Percentiles rank a stretch among this genome's conserved stretches.
Evolutionary conservation across 2,797 vertebrate species (phyloP).

Genomic region (Brotula barbata): DNA sequence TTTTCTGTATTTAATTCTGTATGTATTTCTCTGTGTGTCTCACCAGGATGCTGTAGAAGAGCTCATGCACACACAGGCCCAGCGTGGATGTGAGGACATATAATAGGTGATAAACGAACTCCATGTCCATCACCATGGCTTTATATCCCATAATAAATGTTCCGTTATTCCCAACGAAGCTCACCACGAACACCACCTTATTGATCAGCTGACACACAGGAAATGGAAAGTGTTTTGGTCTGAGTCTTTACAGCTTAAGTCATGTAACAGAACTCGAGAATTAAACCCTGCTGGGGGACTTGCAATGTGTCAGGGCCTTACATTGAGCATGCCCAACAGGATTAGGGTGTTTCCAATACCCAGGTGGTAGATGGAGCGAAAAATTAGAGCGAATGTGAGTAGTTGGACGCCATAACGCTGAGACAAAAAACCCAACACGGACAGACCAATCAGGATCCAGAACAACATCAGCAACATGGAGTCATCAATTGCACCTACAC

Average conservation of each 20-base stretch:
- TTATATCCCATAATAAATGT: conserved; percentile 97
- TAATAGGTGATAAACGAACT: conserved; percentile 92
- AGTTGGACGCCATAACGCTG: conserved; percentile 90
- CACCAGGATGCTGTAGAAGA: conserved; percentile 98
- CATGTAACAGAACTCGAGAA: too few species aligned
- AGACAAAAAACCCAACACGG: conserved; percentile 87
- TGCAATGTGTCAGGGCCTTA: too few species aligned
- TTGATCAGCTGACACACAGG: conserved; percentile 85
- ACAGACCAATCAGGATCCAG: conserved; percentile 90
- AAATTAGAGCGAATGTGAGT: conserved; percentile 87
- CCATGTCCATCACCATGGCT: conserved; percentile 97
- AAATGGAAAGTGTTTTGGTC: not conserved
- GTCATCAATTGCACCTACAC: conserved; percentile 86
- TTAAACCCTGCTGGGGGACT: too few species aligned
- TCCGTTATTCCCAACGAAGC: conserved; percentile 96
- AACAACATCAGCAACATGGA: conserved; percentile 88
- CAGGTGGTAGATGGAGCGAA: conserved; percentile 92
- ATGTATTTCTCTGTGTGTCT: not conserved
- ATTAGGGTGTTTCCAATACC: conserved; percentile 94
- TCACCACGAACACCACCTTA: conserved; percentile 96
- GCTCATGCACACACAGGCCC: conserved; percentile 91
- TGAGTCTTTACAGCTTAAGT: too few species aligned
- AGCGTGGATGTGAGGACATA: conserved; percentile 93
- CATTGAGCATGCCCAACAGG: conserved; percentile 90
- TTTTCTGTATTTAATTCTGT: too few species aligned